phyloP scores from a whole-genome alignment of 53 echinoderm and acorn worm species.

The Temnopleurus reevesii region DNA sequence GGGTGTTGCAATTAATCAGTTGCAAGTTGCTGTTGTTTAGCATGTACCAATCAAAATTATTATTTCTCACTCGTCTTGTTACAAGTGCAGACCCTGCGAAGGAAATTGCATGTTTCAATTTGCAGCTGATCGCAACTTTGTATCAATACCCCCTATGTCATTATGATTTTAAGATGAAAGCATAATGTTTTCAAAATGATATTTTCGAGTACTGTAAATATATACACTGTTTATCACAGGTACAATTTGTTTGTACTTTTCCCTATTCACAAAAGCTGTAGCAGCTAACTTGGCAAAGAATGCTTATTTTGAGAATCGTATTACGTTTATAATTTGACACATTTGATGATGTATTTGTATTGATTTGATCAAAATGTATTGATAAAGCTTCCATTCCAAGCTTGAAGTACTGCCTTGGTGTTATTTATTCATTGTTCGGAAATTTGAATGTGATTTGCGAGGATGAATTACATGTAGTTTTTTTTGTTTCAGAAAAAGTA shows the following conservation, averaged over 20 bases:
- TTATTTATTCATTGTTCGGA: too few relatives aligned
- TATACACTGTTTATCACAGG: background rate
- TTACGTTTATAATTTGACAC: background rate
- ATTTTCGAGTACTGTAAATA: background rate
- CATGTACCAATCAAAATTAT: too few relatives aligned
- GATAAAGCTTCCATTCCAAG: conserved; percentile 40
- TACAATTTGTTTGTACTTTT: background rate
- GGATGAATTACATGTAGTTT: too few relatives aligned
- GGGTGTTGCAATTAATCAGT: too few relatives aligned
- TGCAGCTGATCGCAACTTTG: background rate
- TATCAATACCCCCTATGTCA: too few relatives aligned
- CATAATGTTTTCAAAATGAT: background rate
- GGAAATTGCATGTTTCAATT: too few relatives aligned
- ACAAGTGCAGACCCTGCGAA: too few relatives aligned
- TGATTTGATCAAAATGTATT: background rate
- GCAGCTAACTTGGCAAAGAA: background rate
- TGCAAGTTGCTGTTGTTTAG: too few relatives aligned
- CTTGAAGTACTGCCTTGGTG: background rate
- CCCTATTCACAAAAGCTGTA: background rate
- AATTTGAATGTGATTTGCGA: too few relatives aligned
- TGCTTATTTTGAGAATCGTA: background rate
- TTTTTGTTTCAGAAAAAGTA: too few relatives aligned
- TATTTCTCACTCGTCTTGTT: too few relatives aligned
- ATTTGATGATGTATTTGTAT: conserved; percentile 2
- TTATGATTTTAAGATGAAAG: background rate